Evolutionary conservation across 92 coral and sea anemone genomes (phyloP), one percentile per base, ranked within the genome.

Genomic region (Epizoanthus illoricatus): DNA sequence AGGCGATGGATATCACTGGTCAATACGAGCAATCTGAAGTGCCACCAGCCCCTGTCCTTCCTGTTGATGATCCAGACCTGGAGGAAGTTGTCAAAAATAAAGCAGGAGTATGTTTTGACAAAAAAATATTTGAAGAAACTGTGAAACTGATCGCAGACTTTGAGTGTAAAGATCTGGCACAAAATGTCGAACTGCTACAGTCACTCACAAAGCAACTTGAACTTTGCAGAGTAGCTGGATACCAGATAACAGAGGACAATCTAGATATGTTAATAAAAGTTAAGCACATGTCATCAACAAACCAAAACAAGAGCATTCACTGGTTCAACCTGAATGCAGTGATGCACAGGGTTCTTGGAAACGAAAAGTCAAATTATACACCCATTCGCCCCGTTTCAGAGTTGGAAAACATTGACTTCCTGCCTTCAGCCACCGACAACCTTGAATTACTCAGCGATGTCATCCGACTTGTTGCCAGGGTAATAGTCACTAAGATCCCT

Each of bases 231-330:
- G 71, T 86, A 33, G 79, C 87, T 67, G 57, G 79, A 2, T 89
- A 68, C 64, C 87, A 89, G 76, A 80, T 89, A 9, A 81, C 81
- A 8, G 92, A 86, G 39, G 92, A 89, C 79, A 89, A 85, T 59
- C 49, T 85, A 7, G 92, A 89, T 47, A 36, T 89, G 10, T 33
- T 74, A 40, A 52, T 89, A 16, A 89, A 89, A 47, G 92, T 71
- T 0, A 85, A 85, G 36, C 89, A 81, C 81, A 85, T 85, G 89
- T 15, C 84, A 23, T 41, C 83, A 42, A 43, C 74, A 39, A 81
- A 70, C 17, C 90, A 87, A 36, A 87, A 87, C 59, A 81, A 81
- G 19, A 82, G 84, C 57, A 87, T 87, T 49, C 90, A 87, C 24
- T 82, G 87, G 90, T 87, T 87, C 80, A 66, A 80, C 9, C 21